A percentile compares a stretch with the other conserved stretches of the same genome.
These are phyloP conservation scores for Apis dorsata DNA, from an alignment of 1,140 invertebrate genomes.

Conservation along the genomic window DNA sequence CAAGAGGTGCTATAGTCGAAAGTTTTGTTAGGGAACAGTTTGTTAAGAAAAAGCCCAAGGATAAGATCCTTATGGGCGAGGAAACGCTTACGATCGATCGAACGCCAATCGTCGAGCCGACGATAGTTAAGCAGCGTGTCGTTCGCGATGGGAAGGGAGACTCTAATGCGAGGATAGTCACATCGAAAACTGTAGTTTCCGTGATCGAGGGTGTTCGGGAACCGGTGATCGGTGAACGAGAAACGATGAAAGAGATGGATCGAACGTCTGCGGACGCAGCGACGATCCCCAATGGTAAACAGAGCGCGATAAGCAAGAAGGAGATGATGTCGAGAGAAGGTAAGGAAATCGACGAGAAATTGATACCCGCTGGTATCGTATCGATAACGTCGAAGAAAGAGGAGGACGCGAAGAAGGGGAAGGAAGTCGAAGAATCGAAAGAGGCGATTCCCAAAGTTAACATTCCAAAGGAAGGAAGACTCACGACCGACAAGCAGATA, in stretches of 20 bases:
- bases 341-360: constrained; percentile 72
- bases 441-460: background rate
- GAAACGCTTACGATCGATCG: constrained; percentile 40
- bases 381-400: background rate
- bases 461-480: constrained; percentile 25
- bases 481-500: background rate
- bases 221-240: constrained; percentile 51
- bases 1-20: constrained; percentile 73
- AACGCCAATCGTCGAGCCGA: constrained; percentile 65
- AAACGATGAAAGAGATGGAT: constrained; percentile 63
- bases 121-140: constrained; percentile 62
- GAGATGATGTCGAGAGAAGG: constrained; percentile 69
- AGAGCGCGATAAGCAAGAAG: constrained; percentile 62
- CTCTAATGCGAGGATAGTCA: constrained; percentile 52
- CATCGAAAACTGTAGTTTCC: constrained; percentile 62
- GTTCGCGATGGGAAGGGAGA: constrained; percentile 62
- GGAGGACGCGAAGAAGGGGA: constrained; percentile 37
- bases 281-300: constrained; percentile 53
- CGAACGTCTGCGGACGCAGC: constrained; percentile 39
- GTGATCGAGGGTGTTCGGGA: constrained; percentile 32
- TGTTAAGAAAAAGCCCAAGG: constrained; percentile 17
- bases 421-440: background rate
- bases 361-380: background rate
- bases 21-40: constrained; percentile 53
- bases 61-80: constrained; percentile 16